Conservation (phyloP, 2,797 vertebrate genomes). For the Emydoidea blandingii region DNA sequence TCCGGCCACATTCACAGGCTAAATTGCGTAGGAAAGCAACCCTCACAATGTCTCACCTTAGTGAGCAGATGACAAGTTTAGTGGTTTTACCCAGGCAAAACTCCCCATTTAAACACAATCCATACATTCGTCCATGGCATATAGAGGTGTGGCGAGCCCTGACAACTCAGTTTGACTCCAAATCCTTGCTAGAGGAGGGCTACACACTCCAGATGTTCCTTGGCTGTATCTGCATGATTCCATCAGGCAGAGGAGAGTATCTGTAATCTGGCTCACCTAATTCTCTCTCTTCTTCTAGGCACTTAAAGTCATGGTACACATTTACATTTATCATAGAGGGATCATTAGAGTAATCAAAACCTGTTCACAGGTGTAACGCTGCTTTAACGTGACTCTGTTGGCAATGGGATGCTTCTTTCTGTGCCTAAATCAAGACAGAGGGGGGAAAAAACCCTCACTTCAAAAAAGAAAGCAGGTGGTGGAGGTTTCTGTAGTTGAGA, state of each 20-base stretch:
- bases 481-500: neutral
- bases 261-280: neutral
- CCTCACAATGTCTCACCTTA: neutral
- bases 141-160: neutral
- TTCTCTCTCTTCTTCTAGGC: neutral
- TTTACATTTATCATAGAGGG: neutral
- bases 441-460: fast-evolving
- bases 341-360: conserved; percentile 42
- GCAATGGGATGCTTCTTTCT: neutral
- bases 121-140: neutral
- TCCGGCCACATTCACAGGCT: neutral
- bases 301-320: neutral
- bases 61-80: neutral
- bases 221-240: neutral
- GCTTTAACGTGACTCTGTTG: neutral
- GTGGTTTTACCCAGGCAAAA: neutral
- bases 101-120: neutral
- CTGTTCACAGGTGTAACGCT: neutral
- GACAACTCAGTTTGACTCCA: neutral
- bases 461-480: neutral
- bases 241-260: neutral
- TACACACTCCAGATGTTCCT: neutral
- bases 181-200: neutral
- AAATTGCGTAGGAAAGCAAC: neutral
- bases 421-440: neutral